A percentile compares a stretch with the other conserved stretches of the same genome.
Evolutionary conservation across 2,113 vertebrate genomes (phyloP).

Genomic region (Isurus oxyrinchus): DNA sequence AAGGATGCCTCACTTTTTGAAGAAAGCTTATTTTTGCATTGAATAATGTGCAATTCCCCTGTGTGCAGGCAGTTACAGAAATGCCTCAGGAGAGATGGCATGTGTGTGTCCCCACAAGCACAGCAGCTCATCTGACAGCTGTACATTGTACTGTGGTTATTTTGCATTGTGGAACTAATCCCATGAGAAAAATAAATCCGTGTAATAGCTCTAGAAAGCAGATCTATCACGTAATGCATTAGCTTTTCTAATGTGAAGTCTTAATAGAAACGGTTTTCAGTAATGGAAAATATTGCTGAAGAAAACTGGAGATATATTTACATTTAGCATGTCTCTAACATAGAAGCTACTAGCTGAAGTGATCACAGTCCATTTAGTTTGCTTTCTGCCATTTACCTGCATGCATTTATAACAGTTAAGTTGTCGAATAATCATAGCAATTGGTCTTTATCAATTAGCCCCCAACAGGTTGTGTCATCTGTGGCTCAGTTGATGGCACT

Average conservation of each 20-base stretch:
- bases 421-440: background rate
- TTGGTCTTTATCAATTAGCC: background rate
- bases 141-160: background rate
- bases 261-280: background rate
- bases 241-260: background rate
- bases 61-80: background rate
- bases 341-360: background rate
- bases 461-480: background rate
- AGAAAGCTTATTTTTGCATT: background rate
- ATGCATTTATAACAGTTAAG: background rate
- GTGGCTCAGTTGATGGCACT: background rate
- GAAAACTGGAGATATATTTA: background rate
- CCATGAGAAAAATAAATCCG: background rate
- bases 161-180: background rate
- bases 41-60: background rate
- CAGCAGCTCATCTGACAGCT: background rate
- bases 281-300: background rate
- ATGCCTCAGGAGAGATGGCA: background rate
- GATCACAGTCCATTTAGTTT: background rate
- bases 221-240: background rate
- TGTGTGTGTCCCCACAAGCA: background rate
- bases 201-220: background rate
- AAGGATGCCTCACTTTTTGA: background rate
- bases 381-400: background rate
- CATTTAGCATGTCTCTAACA: background rate